Base-by-base conservation (phyloP, 30 jellyfish, hydroid and myxozoan species). In the Cassiopea andromeda region DNA sequence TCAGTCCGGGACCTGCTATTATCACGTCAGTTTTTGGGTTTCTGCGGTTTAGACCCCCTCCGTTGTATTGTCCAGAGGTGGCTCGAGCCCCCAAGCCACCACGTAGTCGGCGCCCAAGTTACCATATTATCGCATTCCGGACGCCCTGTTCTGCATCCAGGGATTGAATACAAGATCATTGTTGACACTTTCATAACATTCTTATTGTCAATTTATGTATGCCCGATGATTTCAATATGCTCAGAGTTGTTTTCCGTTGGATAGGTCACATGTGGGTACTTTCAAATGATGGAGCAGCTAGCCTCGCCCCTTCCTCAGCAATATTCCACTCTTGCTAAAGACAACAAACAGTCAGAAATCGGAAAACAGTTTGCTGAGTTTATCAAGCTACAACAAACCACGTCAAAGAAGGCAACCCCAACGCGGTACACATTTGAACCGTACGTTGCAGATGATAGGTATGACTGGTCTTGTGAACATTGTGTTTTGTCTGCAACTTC, bases 361-460 rank as follows among this genome's bases (percentile, higher is more conserved):
- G 99, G 99, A 60, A 94, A 78, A 80, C 99, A 92, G 79, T 95
- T 95, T 68, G 93, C 99, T 1, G 99, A 95, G 68, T 95, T 87
- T 69, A 97, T 92, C 77, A 96, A 96, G 54, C 73, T 95, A 49
- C 99, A 95, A 60, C 98, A 95, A 73, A 77, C 98, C 48, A 95
- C 98, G 43, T 85, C 94, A 27, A 88, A 88, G 81, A 93, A 92
- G 19, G 87, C 98, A 60, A 89, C 92, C 60, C 83, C 80, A 0
- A 97, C 87, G 46, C 75, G 92, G 48, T 92, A 78, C 86, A 75
- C 92, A 16, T 95, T 95, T 75, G 99, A 95, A 72, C 64, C 77
- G 9, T 94, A 94, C 77, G 68, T 57, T 1, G 97, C 97, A 7
- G 97, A 87, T 10, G 97, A 91, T 50, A 87, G 92, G 98, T 87